phyloP scores from a whole-genome alignment of 2,888 invertebrate species.

The Adelognathus sp. region DNA sequence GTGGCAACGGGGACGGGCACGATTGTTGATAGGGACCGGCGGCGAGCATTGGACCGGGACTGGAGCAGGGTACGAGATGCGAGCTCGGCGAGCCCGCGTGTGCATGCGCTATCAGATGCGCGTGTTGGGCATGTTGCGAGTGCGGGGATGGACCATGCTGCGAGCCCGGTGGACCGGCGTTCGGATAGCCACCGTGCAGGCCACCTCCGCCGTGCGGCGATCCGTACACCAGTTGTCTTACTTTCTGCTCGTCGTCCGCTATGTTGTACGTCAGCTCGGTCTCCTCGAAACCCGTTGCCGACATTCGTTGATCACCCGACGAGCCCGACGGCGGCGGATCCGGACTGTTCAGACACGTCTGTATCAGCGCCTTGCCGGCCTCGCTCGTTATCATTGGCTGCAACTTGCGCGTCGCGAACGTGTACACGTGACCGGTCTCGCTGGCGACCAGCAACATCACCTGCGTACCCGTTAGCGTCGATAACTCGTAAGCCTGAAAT shows the following conservation, averaged over 20 bases:
- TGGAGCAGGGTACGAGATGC: constrained; percentile 84
- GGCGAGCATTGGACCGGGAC: constrained; percentile 89
- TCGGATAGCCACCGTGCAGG: constrained; percentile 78
- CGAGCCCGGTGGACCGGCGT: constrained; percentile 74
- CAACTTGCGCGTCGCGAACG: constrained; percentile 98
- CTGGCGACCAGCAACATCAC: constrained; percentile 99
- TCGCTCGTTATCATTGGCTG: constrained; percentile 99
- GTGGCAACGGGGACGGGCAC: constrained; percentile 89
- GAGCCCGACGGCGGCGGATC: constrained; percentile 89
- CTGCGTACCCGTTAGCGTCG: constrained; percentile 99
- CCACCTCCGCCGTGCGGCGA: constrained; percentile 87
- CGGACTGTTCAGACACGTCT: constrained; percentile 98
- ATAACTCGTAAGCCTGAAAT: constrained; percentile 98
- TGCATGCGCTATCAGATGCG: constrained; percentile 86
- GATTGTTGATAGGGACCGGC: constrained; percentile 83
- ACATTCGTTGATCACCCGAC: constrained; percentile 96
- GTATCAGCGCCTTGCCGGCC: constrained; percentile 98
- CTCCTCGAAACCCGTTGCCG: constrained; percentile 99
- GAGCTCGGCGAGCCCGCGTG: constrained; percentile 82
- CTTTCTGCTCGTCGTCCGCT: constrained; percentile 97
- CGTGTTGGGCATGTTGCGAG: constrained; percentile 84
- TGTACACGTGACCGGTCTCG: constrained; percentile 99
- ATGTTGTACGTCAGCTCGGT: constrained; percentile 98
- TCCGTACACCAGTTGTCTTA: constrained; percentile 96
- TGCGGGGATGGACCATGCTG: constrained; percentile 83